Percentiles rank a stretch among this genome's conserved stretches.
Evolutionary conservation across 2,797 vertebrate species (phyloP).

Genomic region (Sebastolobus alascanus): DNA sequence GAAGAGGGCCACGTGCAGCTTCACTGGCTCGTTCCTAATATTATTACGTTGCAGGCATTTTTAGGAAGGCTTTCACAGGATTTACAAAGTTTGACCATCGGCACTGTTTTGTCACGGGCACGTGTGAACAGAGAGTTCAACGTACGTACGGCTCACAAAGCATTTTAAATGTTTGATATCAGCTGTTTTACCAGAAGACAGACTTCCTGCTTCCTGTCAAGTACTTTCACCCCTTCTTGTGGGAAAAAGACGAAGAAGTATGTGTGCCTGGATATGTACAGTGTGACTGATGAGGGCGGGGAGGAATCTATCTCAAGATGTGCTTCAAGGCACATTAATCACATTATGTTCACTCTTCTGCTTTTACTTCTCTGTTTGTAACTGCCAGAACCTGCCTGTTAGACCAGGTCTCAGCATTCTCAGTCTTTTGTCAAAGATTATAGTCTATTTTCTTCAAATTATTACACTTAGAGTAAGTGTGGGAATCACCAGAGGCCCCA

Average conservation of each 20-base stretch:
- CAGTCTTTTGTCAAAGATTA: neutral
- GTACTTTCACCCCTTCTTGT: slow-evolving; percentile 2
- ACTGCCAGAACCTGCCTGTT: neutral
- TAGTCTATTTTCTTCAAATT: neutral
- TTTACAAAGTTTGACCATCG: slow-evolving; percentile 1
- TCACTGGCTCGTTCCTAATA: neutral
- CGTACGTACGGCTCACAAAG: neutral
- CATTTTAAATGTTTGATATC: neutral
- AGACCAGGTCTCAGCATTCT: neutral
- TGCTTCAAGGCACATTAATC: neutral
- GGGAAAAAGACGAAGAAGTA: neutral
- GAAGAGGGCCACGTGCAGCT: slow-evolving; percentile 41
- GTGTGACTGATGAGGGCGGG: neutral
- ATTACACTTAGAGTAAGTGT: too few relatives aligned
- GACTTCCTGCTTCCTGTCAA: slow-evolving; percentile 40
- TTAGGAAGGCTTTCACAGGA: slow-evolving; percentile 2
- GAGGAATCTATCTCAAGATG: neutral
- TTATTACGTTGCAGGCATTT: neutral
- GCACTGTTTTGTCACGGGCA: neutral
- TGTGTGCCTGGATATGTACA: neutral
- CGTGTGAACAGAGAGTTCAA: neutral
- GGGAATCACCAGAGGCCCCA: too few relatives aligned
- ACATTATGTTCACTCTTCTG: neutral
- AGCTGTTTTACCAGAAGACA: neutral
- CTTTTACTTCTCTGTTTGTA: neutral